Evolutionary conservation across 2,888 invertebrate species (phyloP).

Genomic region (Nomada goodeniana): DNA sequence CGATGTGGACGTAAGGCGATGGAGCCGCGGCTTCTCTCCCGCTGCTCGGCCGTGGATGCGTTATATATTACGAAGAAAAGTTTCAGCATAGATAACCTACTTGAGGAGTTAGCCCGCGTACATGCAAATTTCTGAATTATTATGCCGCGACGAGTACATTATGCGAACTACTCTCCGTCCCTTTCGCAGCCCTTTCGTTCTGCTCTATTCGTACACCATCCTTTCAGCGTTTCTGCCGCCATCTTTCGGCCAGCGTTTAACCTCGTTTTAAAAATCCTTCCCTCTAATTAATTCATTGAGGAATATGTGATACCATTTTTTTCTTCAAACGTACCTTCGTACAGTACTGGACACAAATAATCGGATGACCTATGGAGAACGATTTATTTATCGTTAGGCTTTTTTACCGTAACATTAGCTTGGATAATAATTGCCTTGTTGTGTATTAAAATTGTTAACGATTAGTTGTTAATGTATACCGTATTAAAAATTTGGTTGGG

Average conservation of each 20-base stretch:
- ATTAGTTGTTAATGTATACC: too few relatives aligned
- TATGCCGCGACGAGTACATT: constrained; percentile 81
- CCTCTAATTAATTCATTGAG: constrained; percentile 51
- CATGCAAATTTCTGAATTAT: constrained; percentile 85
- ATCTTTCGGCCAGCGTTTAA: constrained; percentile 58
- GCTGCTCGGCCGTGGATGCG: constrained; percentile 70
- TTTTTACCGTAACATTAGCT: too few relatives aligned
- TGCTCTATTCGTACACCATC: not conserved
- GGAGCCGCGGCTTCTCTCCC: constrained; percentile 62
- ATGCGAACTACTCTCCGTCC: constrained; percentile 66
- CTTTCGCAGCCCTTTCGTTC: constrained; percentile 19
- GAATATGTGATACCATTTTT: too few relatives aligned
- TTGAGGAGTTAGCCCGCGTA: constrained; percentile 84
- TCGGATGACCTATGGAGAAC: too few relatives aligned
- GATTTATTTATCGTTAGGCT: too few relatives aligned
- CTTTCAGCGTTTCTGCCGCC: constrained; percentile 30
- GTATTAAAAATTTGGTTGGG: too few relatives aligned
- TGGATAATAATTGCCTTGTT: too few relatives aligned
- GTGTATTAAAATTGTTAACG: too few relatives aligned
- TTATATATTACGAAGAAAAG: constrained; percentile 81
- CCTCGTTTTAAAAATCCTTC: constrained; percentile 45
- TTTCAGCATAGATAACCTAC: constrained; percentile 84
- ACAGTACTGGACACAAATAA: too few relatives aligned
- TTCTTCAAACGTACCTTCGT: too few relatives aligned
- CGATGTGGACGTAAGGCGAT: constrained; percentile 69